phyloP scores from a whole-genome alignment of 2,888 invertebrate species.

The Drosophila peninsularis region DNA sequence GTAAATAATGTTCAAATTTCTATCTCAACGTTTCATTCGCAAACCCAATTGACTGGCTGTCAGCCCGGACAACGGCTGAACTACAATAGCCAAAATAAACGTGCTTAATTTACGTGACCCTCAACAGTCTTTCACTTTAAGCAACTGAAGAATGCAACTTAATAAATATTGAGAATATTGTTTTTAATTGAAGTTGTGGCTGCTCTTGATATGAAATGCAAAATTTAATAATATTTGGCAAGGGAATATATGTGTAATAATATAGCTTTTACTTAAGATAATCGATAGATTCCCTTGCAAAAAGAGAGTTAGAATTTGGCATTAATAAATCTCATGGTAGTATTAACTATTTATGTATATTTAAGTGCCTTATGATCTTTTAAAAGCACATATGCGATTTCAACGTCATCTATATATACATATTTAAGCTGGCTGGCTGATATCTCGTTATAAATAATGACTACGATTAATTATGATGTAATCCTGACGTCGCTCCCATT shows the following conservation, averaged over 20 bases:
- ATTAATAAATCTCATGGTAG: not conserved
- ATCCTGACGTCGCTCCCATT: conserved; percentile 44
- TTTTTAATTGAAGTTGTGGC: not conserved
- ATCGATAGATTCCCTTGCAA: no score
- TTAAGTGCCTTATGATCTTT: conserved; percentile 1
- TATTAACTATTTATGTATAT: not conserved
- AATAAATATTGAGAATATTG: not conserved
- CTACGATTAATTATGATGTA: conserved; percentile 73
- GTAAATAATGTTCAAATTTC: conserved; percentile 48
- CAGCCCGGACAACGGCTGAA: conserved; percentile 1
- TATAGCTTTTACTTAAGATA: no score
- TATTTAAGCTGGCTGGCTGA: conserved; percentile 23
- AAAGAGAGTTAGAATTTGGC: not conserved
- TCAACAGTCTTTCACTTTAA: conserved; percentile 6
- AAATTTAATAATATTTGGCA: not conserved
- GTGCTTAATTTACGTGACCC: conserved; percentile 51
- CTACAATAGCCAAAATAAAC: conserved; percentile 29
- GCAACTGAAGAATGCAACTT: conserved; percentile 4
- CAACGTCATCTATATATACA: conserved; percentile 17
- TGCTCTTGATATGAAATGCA: not conserved
- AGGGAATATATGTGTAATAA: not conserved
- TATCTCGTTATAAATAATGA: conserved; percentile 76
- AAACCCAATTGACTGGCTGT: conserved; percentile 39
- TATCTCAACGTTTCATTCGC: conserved; percentile 24
- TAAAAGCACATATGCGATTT: conserved; percentile 1